Percentiles rank a stretch among this genome's conserved stretches.
Conservation (phyloP, 2,113 vertebrate genomes). For the Perca fluviatilis region DNA sequence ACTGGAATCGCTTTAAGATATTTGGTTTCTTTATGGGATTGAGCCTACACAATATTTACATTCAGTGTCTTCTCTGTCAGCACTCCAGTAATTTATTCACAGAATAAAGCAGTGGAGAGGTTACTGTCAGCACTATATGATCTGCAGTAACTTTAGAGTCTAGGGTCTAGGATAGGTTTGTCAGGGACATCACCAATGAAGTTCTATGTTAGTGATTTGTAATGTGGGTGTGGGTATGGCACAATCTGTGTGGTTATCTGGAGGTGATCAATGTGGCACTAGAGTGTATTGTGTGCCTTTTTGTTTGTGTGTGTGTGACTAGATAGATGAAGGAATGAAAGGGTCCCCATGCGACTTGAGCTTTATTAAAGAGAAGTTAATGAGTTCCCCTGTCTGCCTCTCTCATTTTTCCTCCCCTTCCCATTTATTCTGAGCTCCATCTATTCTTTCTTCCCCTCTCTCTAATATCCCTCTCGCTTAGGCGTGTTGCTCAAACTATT, state of each 20-base stretch:
- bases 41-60: conserved; percentile 44
- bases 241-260: conserved; percentile 47
- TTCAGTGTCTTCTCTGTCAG: conserved; percentile 10
- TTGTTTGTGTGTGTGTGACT: conserved; percentile 29
- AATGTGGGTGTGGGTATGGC: conserved; percentile 26
- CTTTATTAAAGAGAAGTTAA: conserved; percentile 84
- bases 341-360: conserved; percentile 71
- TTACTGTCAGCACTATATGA: conserved; percentile 19
- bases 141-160: conserved; percentile 1
- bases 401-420: conserved; percentile 67
- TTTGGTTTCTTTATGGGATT: conserved; percentile 14
- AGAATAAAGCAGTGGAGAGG: background rate
- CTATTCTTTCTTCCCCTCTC: conserved; percentile 47
- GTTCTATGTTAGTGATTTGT: conserved; percentile 39
- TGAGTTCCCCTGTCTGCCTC: conserved; percentile 80
- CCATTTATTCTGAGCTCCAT: conserved; percentile 65
- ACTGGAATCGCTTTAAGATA: conserved; percentile 29
- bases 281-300: conserved; percentile 33
- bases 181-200: conserved; percentile 27
- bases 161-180: background rate
- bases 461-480: conserved; percentile 48
- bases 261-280: conserved; percentile 41
- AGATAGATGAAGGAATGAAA: conserved; percentile 73
- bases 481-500: conserved; percentile 40
- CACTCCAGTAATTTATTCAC: conserved; percentile 21